These are phyloP conservation scores for Allophyes oxyacanthae DNA, from an alignment of 2,888 invertebrate genomes.

Conservation along the genomic window DNA sequence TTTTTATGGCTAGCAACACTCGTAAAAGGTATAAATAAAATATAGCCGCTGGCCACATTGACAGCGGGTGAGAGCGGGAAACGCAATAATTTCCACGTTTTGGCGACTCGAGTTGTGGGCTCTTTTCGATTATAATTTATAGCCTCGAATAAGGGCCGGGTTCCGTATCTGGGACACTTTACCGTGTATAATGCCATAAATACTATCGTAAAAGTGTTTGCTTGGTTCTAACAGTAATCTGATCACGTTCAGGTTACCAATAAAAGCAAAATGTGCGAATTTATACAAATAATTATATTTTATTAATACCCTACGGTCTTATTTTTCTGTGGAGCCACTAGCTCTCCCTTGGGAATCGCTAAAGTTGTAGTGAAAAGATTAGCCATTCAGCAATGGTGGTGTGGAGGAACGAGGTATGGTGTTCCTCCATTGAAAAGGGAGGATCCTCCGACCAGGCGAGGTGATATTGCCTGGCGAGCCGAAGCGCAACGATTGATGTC, in stretches of 20 bases:
- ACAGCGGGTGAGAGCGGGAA: conserved; percentile 67
- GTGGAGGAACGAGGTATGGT: no score
- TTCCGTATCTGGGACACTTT: conserved; percentile 62
- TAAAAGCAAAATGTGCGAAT: conserved; percentile 54
- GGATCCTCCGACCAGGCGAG: no score
- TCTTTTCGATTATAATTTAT: conserved; percentile 87
- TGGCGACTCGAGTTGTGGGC: conserved; percentile 80
- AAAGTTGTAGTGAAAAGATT: no score
- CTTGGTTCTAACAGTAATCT: conserved; percentile 70
- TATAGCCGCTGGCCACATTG: conserved; percentile 79
- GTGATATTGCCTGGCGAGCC: no score
- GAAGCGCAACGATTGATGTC: no score
- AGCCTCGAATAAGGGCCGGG: conserved; percentile 71
- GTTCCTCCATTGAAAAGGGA: no score
- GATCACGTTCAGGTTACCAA: conserved; percentile 71
- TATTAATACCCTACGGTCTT: conserved; percentile 20
- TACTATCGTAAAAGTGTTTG: conserved; percentile 84
- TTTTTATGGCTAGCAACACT: conserved; percentile 83
- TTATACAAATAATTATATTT: conserved; percentile 51
- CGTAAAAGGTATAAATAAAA: conserved; percentile 86
- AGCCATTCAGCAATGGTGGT: no score
- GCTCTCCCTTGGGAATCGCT: no score
- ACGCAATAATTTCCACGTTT: conserved; percentile 84
- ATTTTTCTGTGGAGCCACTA: no score
- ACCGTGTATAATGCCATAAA: conserved; percentile 78